Conservation (phyloP, 2,113 vertebrate species). For the Macquaria ambigua region DNA sequence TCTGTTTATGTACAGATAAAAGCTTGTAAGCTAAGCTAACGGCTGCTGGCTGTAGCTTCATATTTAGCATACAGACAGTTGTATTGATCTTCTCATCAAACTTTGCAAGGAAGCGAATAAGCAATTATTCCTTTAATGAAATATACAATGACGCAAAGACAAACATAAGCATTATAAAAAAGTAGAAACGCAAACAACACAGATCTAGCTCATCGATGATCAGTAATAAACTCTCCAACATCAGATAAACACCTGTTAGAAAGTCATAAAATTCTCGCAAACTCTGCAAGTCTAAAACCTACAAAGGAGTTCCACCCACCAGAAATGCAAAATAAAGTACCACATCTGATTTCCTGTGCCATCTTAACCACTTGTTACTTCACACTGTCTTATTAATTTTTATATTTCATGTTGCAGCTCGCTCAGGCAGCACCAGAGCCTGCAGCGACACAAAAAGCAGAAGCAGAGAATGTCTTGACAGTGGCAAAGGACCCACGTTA, state of each 20-base stretch:
- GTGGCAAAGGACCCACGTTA: slow-evolving; percentile 97
- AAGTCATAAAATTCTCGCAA: not conserved
- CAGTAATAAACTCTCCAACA: no score
- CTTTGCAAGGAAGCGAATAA: no score
- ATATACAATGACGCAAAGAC: no score
- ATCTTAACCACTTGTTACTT: not conserved
- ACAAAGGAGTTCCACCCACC: no score
- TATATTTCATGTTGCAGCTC: slow-evolving; percentile 55
- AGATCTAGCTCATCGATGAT: not conserved
- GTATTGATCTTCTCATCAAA: no score
- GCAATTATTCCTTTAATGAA: no score
- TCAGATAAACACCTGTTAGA: not conserved
- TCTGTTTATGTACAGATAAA: not conserved
- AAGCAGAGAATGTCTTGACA: slow-evolving; percentile 88
- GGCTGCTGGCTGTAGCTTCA: not conserved
- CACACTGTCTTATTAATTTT: not conserved
- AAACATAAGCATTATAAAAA: no score
- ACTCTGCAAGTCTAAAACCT: not conserved
- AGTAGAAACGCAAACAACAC: no score
- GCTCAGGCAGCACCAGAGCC: slow-evolving; percentile 56
- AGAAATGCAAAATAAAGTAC: not conserved
- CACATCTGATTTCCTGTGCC: not conserved
- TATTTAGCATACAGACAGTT: not conserved
- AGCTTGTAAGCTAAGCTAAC: not conserved
- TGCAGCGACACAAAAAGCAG: slow-evolving; percentile 56